Percentiles rank a stretch among this genome's conserved stretches.
Conservation (phyloP, 2,888 invertebrate genomes). For the Timema podura region DNA sequence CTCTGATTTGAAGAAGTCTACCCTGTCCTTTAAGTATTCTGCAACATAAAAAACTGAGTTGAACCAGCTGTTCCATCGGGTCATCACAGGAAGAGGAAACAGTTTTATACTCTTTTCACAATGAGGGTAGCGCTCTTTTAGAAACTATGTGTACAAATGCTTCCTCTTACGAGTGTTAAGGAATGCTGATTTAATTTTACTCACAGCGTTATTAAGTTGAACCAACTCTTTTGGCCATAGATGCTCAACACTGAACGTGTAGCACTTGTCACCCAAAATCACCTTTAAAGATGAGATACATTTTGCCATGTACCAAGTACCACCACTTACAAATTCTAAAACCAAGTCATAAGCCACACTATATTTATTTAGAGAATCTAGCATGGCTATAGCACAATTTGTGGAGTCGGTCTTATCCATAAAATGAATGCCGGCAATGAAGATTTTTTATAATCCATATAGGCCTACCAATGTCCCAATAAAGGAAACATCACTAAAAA, state of each 20-base stretch:
- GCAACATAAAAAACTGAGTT: background rate
- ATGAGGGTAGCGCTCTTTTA: background rate
- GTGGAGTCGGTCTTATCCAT: too few relatives aligned
- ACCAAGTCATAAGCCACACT: background rate
- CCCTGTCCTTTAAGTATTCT: background rate
- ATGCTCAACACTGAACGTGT: background rate
- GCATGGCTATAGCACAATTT: background rate
- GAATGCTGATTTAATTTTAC: background rate
- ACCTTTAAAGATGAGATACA: background rate
- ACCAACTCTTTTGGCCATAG: background rate
- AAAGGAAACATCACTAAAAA: too few relatives aligned
- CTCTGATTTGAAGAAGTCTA: background rate
- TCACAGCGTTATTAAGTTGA: too few relatives aligned
- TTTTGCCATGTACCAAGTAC: background rate
- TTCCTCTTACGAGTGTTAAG: background rate
- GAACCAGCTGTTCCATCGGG: conserved; percentile 1
- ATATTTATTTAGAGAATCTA: background rate
- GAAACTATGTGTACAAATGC: background rate
- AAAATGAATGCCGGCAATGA: too few relatives aligned
- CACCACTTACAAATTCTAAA: conserved; percentile 3
- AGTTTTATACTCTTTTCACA: background rate
- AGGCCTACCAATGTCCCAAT: too few relatives aligned
- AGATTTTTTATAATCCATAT: too few relatives aligned
- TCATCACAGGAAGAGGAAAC: conserved; percentile 2
- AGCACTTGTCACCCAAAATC: conserved; percentile 6